Evolutionary conservation across 2,797 vertebrate genomes (phyloP).

Genomic region (Tiaroga cobitis): DNA sequence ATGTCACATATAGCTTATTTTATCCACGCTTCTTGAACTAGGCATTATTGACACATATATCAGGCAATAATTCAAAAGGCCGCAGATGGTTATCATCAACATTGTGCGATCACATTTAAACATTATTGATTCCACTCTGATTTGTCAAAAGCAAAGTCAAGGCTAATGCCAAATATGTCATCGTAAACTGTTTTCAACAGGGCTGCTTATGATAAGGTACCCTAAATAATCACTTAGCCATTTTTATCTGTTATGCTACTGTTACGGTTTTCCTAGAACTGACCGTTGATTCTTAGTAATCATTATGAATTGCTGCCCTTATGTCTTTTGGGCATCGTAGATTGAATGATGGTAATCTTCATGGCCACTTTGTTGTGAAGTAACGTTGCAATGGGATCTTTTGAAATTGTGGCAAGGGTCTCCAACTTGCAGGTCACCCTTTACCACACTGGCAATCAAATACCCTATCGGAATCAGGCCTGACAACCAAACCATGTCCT

Average conservation of each 20-base stretch:
- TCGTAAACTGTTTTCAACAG: background rate
- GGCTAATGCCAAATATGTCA: conserved; percentile 8
- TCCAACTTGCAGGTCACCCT: conserved; percentile 1
- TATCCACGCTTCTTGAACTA: conserved; percentile 54
- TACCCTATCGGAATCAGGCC: conserved; percentile 19
- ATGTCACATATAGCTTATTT: conserved; percentile 47
- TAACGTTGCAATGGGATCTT: background rate
- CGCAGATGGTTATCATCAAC: conserved; percentile 50
- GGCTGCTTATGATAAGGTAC: background rate
- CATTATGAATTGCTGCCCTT: background rate
- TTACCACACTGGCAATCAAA: conserved; percentile 25
- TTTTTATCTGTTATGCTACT: background rate
- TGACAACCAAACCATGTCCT: conserved; percentile 32
- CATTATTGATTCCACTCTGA: conserved; percentile 50
- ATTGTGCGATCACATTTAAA: conserved; percentile 59
- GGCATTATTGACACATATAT: conserved; percentile 45
- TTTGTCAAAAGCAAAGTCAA: conserved; percentile 22
- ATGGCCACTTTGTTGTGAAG: background rate
- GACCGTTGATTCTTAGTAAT: background rate
- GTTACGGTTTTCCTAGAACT: conserved; percentile 1
- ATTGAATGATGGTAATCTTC: background rate
- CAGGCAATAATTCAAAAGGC: conserved; percentile 54
- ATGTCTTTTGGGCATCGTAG: background rate
- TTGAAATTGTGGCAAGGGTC: background rate
- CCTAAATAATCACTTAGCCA: background rate